Evolutionary conservation across 2,888 invertebrate genomes (phyloP).

Genomic region (Tachystola acroxantha): DNA sequence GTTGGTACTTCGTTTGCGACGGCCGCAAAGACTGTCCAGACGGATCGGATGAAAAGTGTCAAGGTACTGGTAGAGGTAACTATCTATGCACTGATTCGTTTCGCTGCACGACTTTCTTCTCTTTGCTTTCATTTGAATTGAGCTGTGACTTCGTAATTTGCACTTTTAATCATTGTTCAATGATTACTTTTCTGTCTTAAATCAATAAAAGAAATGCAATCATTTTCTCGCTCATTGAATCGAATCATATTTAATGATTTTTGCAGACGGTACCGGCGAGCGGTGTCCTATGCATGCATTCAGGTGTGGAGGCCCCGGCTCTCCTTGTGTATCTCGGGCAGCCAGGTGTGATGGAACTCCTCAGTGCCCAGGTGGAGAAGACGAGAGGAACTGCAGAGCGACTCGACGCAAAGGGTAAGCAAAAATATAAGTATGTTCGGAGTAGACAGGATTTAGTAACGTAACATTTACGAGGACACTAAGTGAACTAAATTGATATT

Average conservation of each 20-base stretch:
- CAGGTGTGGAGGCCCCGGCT: slow-evolving; percentile 81
- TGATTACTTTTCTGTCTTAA: background rate
- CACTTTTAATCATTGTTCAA: background rate
- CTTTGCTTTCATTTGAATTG: slow-evolving; percentile 11
- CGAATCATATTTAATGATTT: background rate
- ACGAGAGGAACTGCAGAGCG: slow-evolving; percentile 82
- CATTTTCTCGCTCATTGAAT: background rate
- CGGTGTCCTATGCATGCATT: slow-evolving; percentile 85
- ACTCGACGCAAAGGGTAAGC: slow-evolving; percentile 74
- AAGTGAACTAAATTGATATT: too few relatives aligned
- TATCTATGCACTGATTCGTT: slow-evolving; percentile 42
- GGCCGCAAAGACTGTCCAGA: slow-evolving; percentile 90
- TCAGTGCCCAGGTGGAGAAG: slow-evolving; percentile 88
- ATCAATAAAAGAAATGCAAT: background rate
- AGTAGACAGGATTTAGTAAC: too few relatives aligned
- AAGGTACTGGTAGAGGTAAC: slow-evolving; percentile 73
- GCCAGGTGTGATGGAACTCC: slow-evolving; percentile 88
- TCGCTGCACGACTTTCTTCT: slow-evolving; percentile 21
- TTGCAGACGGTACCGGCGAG: slow-evolving; percentile 56
- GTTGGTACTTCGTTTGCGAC: slow-evolving; percentile 96
- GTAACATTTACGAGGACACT: too few relatives aligned
- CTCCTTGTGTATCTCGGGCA: slow-evolving; percentile 87
- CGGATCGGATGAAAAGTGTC: slow-evolving; percentile 92
- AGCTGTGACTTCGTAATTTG: slow-evolving; percentile 6
- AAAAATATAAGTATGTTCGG: background rate